Evolutionary conservation across 2,113 vertebrate species (phyloP).

Genomic region (Serinus canaria): DNA sequence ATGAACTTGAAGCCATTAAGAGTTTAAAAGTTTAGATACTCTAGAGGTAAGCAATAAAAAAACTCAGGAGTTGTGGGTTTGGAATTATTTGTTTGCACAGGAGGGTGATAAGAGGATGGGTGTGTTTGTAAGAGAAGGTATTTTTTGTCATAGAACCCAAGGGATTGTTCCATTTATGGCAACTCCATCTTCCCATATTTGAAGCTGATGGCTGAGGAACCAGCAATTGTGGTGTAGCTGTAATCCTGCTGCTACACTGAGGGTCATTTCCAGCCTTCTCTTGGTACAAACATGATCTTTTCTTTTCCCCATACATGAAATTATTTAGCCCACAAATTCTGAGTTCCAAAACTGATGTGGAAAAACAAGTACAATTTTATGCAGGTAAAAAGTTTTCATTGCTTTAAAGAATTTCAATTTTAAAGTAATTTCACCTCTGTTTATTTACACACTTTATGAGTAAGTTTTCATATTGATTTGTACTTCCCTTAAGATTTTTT

Average conservation of each 20-base stretch:
- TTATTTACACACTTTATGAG: not conserved
- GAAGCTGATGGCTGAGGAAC: not conserved
- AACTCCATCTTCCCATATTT: not conserved
- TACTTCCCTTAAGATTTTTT: not conserved
- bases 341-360: not conserved
- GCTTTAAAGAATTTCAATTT: not conserved
- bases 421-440: not conserved
- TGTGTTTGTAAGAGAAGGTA: not conserved
- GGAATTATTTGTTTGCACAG: not conserved
- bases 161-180: not conserved
- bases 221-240: rapidly evolving
- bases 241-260: not conserved
- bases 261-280: not conserved
- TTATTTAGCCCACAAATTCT: not conserved
- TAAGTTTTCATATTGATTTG: not conserved
- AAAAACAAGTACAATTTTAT: not conserved
- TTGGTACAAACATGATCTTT: not conserved
- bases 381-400: not conserved
- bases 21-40: not conserved
- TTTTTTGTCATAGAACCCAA: not conserved
- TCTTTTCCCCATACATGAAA: not conserved
- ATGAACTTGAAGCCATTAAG: not conserved
- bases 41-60: not conserved
- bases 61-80: not conserved
- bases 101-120: not conserved